A percentile compares a stretch with the other conserved stretches of the same genome.
These are phyloP conservation scores for Ophioninae sp. DNA, from an alignment of 2,888 invertebrate genomes.

Conservation along the genomic window DNA sequence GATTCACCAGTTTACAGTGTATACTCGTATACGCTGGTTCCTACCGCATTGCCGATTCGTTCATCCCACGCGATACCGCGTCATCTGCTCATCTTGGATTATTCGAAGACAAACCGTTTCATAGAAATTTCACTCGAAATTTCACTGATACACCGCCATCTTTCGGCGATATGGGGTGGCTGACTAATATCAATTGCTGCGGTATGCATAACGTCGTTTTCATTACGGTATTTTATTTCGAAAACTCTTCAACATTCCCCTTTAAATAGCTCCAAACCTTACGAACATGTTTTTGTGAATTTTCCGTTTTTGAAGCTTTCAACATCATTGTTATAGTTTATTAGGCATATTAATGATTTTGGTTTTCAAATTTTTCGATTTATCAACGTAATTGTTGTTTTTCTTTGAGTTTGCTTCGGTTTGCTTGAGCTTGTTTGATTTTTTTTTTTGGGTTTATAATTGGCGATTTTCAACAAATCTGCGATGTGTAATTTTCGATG, in stretches of 20 bases:
- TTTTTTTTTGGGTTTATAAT: too few species aligned
- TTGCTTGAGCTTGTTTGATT: too few species aligned
- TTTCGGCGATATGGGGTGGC: constrained; percentile 63
- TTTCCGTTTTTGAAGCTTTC: too few species aligned
- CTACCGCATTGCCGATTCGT: constrained; percentile 7
- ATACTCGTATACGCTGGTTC: constrained; percentile 39
- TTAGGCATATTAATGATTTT: too few species aligned
- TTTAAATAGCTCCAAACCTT: too few species aligned
- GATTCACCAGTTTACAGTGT: constrained; percentile 45
- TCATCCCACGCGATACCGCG: neutral
- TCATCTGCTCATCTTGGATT: constrained; percentile 5
- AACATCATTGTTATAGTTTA: too few species aligned
- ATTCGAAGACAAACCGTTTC: constrained; percentile 3
- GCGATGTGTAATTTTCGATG: too few species aligned
- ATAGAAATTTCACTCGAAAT: neutral
- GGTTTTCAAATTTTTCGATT: too few species aligned
- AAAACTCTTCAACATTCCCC: neutral
- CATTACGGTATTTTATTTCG: neutral
- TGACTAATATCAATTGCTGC: constrained; percentile 63
- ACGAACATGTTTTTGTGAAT: too few species aligned
- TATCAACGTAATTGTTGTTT: too few species aligned
- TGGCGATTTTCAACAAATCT: too few species aligned
- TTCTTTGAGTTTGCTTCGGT: too few species aligned
- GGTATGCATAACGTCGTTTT: constrained; percentile 51
- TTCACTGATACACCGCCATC: neutral